These are phyloP conservation scores for Reticulitermes lucifugus DNA, from an alignment of 2,888 invertebrate genomes.

Conservation along the genomic window DNA sequence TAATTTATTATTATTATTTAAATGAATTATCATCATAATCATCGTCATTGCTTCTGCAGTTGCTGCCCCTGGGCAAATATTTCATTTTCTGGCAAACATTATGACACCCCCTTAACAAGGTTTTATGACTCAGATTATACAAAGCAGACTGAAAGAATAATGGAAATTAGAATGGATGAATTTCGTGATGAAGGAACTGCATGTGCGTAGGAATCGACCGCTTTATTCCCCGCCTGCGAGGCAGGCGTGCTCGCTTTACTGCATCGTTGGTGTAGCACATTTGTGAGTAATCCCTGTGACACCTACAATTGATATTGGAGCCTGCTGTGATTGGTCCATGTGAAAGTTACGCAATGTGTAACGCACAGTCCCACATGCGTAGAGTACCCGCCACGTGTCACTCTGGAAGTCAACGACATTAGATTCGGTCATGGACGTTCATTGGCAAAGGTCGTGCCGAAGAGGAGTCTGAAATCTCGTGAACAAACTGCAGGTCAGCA, in stretches of 20 bases:
- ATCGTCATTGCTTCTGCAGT: too few relatives aligned
- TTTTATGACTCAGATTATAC: too few relatives aligned
- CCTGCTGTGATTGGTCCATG: constrained; percentile 1
- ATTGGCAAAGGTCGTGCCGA: constrained; percentile 47
- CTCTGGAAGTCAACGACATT: constrained; percentile 32
- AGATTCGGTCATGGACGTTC: constrained; percentile 48
- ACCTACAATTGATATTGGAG: not conserved
- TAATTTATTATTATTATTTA: too few relatives aligned
- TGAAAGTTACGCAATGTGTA: constrained; percentile 11
- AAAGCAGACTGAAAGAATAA: too few relatives aligned
- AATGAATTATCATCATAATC: too few relatives aligned
- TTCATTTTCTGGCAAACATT: too few relatives aligned
- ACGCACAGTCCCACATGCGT: constrained; percentile 33
- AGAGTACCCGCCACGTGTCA: constrained; percentile 23
- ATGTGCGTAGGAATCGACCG: not conserved
- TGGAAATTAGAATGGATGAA: too few relatives aligned
- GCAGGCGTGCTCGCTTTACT: not conserved
- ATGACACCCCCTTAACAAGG: too few relatives aligned
- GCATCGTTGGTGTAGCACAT: too few relatives aligned
- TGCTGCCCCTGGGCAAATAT: too few relatives aligned
- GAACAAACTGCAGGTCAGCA: constrained; percentile 35
- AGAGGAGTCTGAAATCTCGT: constrained; percentile 29
- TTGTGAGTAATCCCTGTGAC: too few relatives aligned
- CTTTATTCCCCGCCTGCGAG: not conserved
- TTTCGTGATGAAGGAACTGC: too few relatives aligned